Percentiles rank a stretch among this genome's conserved stretches.
Conservation (phyloP, 2,797 vertebrate genomes). For the Catamblyrhynchus diadema region DNA sequence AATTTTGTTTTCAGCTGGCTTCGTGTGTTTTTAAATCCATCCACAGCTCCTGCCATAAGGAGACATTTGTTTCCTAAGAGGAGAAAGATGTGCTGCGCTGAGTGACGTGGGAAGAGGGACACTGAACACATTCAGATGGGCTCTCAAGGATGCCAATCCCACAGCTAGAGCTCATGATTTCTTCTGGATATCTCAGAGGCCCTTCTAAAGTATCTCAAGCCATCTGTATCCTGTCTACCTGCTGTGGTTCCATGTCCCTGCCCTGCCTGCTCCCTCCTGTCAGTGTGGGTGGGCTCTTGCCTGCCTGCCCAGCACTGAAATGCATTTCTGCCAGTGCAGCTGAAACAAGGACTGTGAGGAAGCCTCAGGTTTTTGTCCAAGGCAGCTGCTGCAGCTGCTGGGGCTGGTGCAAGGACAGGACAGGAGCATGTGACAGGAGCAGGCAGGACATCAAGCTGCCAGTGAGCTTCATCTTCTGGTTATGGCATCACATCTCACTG, state of each 20-base stretch:
- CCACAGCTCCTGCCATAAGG: not conserved
- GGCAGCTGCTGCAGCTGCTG: not conserved
- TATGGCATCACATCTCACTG: accelerated
- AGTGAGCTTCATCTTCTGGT: not conserved
- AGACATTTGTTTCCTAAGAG: not conserved
- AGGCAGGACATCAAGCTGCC: not conserved
- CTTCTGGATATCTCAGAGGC: not conserved
- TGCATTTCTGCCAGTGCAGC: not conserved
- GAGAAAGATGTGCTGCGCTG: not conserved
- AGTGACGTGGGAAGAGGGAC: not conserved
- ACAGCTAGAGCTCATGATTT: not conserved
- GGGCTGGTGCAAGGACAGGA: not conserved
- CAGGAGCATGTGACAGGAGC: not conserved
- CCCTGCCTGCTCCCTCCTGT: not conserved
- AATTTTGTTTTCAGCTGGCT: slow-evolving; percentile 18
- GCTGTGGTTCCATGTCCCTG: not conserved
- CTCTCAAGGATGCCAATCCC: not conserved
- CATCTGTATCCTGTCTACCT: not conserved
- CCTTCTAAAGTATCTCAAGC: not conserved
- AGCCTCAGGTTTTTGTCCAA: not conserved
- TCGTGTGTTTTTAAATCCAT: not conserved
- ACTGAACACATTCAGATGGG: not conserved
- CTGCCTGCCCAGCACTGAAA: not conserved
- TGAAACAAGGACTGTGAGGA: not conserved
- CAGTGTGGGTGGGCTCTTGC: not conserved